Base-by-base conservation (phyloP, 2,888 invertebrate genomes). In the Nomada hirtipes region DNA sequence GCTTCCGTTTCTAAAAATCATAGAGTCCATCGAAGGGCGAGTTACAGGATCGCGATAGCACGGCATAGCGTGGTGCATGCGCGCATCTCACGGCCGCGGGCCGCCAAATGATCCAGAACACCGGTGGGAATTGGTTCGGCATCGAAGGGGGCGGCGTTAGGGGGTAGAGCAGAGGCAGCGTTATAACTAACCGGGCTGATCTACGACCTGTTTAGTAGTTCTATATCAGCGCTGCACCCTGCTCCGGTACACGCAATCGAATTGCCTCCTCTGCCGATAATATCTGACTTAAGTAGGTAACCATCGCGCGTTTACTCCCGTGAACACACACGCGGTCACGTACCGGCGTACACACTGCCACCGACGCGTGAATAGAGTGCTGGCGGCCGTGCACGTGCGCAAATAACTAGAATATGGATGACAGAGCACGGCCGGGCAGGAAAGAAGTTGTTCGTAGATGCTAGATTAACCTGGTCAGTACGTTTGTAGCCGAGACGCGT, bases 131-230 rank as follows among this genome's bases (percentile, higher is more conserved):
- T 92, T 92, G 93, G 92, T 90, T 91, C 88, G 88, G 89, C 91
- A 89, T 89, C 86, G 86, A 88, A 59, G 73, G 76, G 92, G 91
- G 89, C 85, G 88, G 88, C 83, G 88, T 86, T 82, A 84, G 86
- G 83, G 83, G 84, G 79, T 76, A 83, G 65, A 69, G 68, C 81
- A 74, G 78, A 76, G 81, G 83, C 83, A 59, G 77, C 73, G 89
- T 92, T 91, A 92, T 93, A 93, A 93, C 93, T 93, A 93, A 93
- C 93, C 91, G 76, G 75, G 83, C 91, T 93, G 93, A 93, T 92
- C 91, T 93, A 93, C 93, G 92, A 92, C 92, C 93, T 93, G 93
- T 93, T 93, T 93, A 93, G 93, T 92, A 92, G 93, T 93, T 93
- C 92, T 93, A 92, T 92, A 93, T 93, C 93, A 93, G 92, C 91